These are phyloP conservation scores for Drosophila hydei DNA, from an alignment of 1,140 invertebrate genomes.

Conservation along the genomic window DNA sequence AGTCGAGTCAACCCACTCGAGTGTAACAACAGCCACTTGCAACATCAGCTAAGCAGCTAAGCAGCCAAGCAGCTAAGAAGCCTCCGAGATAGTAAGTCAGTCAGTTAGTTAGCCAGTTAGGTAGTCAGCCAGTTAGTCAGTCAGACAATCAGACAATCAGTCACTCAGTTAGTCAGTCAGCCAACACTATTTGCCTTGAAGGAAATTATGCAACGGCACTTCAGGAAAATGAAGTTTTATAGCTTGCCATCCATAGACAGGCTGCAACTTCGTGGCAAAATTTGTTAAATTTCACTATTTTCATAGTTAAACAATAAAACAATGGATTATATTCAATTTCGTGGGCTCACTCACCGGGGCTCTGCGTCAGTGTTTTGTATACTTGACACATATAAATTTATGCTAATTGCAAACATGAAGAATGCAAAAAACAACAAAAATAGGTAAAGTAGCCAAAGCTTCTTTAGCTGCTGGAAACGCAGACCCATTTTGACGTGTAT, in stretches of 20 bases:
- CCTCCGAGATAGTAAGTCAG: background rate
- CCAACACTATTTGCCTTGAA: slow-evolving; percentile 29
- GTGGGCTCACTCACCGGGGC: slow-evolving; percentile 58
- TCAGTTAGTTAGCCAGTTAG: background rate
- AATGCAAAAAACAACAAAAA: slow-evolving; percentile 83
- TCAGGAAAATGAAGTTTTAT: slow-evolving; percentile 17
- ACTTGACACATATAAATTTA: slow-evolving; percentile 80
- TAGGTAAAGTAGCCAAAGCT: slow-evolving; percentile 79
- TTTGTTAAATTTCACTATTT: slow-evolving; percentile 16
- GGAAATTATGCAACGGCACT: slow-evolving; percentile 62
- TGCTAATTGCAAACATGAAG: slow-evolving; percentile 83
- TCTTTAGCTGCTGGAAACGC: slow-evolving; percentile 78
- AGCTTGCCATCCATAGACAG: slow-evolving; percentile 9
- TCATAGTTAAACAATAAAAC: background rate
- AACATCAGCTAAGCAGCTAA: slow-evolving; percentile 38
- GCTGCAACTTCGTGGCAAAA: slow-evolving; percentile 34
- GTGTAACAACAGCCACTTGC: slow-evolving; percentile 63
- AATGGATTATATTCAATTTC: background rate
- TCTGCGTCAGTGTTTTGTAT: slow-evolving; percentile 63
- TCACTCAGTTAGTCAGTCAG: background rate
- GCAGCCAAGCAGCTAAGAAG: too few species aligned
- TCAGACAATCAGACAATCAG: background rate
- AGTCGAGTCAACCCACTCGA: slow-evolving; percentile 52
- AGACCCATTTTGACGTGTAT: slow-evolving; percentile 65
- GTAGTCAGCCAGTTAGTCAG: background rate